phyloP scores from a whole-genome alignment of 2,113 vertebrate species.

The Pipa parva region DNA sequence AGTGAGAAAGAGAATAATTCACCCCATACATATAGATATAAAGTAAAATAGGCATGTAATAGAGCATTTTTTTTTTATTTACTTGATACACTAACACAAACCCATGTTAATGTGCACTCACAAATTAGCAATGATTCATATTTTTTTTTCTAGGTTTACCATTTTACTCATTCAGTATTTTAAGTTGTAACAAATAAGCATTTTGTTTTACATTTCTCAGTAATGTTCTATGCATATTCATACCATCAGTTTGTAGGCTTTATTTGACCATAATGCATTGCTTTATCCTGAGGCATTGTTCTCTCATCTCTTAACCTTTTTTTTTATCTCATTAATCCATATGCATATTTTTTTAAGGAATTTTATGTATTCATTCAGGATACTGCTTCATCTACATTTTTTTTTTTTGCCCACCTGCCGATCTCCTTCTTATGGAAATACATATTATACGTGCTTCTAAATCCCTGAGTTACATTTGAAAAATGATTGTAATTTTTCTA shows the following conservation, averaged over 20 bases:
- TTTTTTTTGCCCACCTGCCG: conserved; percentile 4
- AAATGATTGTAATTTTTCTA: neutral
- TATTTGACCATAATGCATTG: conserved; percentile 14
- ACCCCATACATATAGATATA: no score
- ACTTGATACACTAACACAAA: no score
- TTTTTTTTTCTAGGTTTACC: no score
- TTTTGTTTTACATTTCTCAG: conserved; percentile 2
- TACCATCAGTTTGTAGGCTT: conserved; percentile 9
- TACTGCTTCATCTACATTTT: conserved; percentile 3
- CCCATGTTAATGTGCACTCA: no score
- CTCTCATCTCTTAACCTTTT: conserved; percentile 27
- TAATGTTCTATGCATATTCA: conserved; percentile 26
- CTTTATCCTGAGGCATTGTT: conserved; percentile 21
- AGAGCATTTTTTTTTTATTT: no score
- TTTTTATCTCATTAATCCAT: conserved; percentile 20
- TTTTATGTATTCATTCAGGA: conserved; percentile 5
- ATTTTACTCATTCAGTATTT: conserved; percentile 60
- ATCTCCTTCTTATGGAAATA: conserved; percentile 1
- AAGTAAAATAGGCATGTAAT: no score
- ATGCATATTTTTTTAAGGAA: conserved; percentile 23
- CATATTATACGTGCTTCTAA: neutral
- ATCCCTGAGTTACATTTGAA: neutral
- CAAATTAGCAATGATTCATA: no score
- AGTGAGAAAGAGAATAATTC: no score
- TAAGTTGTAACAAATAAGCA: conserved; percentile 47